Evolutionary conservation across 2,113 vertebrate genomes (phyloP).

Genomic region (Falco punctatus): DNA sequence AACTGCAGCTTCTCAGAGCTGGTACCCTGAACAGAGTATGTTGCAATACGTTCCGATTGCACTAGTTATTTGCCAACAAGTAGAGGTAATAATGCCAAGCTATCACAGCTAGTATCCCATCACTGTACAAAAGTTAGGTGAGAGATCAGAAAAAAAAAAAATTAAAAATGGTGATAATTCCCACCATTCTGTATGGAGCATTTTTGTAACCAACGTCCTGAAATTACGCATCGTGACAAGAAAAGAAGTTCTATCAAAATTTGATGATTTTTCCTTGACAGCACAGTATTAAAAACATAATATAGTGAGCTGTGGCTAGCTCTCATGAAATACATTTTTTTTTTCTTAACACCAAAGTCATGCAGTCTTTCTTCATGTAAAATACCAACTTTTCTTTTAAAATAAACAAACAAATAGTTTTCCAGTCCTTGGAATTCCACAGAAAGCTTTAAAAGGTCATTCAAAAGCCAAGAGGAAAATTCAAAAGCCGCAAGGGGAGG

Average conservation of each 20-base stretch:
- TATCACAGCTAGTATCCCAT: background rate
- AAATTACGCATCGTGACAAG: background rate
- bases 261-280: background rate
- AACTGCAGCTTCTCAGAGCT: background rate
- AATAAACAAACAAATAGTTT: background rate
- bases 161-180: background rate
- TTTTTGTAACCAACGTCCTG: background rate
- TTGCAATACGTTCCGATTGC: background rate
- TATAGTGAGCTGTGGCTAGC: background rate
- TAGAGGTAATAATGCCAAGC: background rate
- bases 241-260: background rate
- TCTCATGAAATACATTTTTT: rapidly evolving
- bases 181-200: background rate
- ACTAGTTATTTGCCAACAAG: background rate
- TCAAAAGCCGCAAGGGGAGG: background rate
- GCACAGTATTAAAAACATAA: background rate
- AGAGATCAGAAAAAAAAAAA: background rate
- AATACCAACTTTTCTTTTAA: background rate
- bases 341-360: background rate
- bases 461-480: background rate
- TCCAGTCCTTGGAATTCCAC: background rate
- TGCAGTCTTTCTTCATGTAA: background rate
- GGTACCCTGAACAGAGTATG: background rate
- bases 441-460: background rate
- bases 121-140: background rate